These are phyloP conservation scores for Phortica magna DNA, from an alignment of 2,888 invertebrate genomes.

Conservation along the genomic window DNA sequence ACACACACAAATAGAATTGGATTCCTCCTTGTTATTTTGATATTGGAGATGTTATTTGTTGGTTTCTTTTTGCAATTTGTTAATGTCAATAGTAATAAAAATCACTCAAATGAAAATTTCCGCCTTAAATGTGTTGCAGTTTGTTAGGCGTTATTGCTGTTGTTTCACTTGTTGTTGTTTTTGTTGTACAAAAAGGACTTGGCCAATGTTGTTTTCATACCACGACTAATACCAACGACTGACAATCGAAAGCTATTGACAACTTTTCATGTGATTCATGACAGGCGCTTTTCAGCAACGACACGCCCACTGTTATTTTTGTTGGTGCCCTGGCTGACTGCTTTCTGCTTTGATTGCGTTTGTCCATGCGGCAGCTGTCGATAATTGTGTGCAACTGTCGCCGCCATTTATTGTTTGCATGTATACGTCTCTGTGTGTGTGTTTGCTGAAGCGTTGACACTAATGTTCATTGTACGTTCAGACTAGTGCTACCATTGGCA, in stretches of 20 bases:
- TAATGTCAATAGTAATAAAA: constrained; percentile 31
- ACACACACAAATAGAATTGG: neutral
- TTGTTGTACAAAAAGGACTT: neutral
- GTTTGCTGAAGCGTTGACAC: constrained; percentile 30
- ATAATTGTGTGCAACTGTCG: constrained; percentile 37
- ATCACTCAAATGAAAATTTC: constrained; percentile 33
- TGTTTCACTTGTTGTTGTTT: neutral
- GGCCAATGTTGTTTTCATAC: neutral
- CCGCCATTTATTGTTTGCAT: constrained; percentile 16
- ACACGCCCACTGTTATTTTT: constrained; percentile 13
- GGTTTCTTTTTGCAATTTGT: constrained; percentile 31
- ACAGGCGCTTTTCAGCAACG: constrained; percentile 13
- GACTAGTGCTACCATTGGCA: neutral
- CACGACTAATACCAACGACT: neutral
- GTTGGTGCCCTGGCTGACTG: neutral
- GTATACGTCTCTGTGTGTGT: neutral
- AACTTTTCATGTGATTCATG: constrained; percentile 23
- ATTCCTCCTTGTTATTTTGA: neutral
- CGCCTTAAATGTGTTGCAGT: constrained; percentile 35
- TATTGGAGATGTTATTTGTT: constrained; percentile 26
- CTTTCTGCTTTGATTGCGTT: neutral
- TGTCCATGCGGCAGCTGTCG: constrained; percentile 5
- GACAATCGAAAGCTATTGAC: constrained; percentile 28
- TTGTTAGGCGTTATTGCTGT: constrained; percentile 11
- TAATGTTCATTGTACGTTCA: constrained; percentile 28